These are phyloP conservation scores for Poliocrania exsul DNA, from an alignment of 2,797 vertebrate species.

Conservation along the genomic window DNA sequence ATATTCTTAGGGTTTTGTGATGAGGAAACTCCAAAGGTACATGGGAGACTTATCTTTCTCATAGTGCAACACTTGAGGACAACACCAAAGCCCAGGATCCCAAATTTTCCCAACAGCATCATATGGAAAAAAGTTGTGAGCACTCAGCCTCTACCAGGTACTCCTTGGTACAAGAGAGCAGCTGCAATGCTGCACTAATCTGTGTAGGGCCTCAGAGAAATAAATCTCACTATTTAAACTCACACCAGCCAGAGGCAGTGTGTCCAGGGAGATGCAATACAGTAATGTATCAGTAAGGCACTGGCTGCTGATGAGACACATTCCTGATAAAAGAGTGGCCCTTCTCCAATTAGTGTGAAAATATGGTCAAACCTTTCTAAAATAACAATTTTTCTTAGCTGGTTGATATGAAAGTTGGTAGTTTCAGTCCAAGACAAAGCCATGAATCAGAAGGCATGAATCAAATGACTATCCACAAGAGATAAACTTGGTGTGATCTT, in stretches of 20 bases:
- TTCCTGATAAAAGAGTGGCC: not conserved
- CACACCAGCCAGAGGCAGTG: not conserved
- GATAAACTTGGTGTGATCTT: constrained; percentile 54
- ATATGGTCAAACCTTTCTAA: not conserved
- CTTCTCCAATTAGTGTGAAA: not conserved
- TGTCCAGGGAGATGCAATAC: not conserved
- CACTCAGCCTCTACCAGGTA: not conserved
- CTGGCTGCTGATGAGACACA: not conserved
- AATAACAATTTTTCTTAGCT: constrained; percentile 23
- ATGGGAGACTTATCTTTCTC: not conserved
- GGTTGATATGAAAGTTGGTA: constrained; percentile 16
- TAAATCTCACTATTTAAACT: not conserved
- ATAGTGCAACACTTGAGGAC: not conserved
- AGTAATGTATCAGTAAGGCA: not conserved
- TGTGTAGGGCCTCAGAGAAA: not conserved
- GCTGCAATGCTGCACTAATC: not conserved
- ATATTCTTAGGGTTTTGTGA: not conserved
- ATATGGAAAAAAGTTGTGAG: not conserved
- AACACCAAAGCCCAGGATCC: not conserved
- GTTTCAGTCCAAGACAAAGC: constrained; percentile 46
- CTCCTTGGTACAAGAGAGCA: not conserved
- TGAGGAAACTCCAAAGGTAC: not conserved
- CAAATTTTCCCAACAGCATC: not conserved
- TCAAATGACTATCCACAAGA: constrained; percentile 50
- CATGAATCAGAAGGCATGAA: constrained; percentile 34